A percentile compares a stretch with the other conserved stretches of the same genome.
These are phyloP conservation scores for Coelopa pilipes DNA, from an alignment of 2,888 invertebrate genomes.

Conservation along the genomic window DNA sequence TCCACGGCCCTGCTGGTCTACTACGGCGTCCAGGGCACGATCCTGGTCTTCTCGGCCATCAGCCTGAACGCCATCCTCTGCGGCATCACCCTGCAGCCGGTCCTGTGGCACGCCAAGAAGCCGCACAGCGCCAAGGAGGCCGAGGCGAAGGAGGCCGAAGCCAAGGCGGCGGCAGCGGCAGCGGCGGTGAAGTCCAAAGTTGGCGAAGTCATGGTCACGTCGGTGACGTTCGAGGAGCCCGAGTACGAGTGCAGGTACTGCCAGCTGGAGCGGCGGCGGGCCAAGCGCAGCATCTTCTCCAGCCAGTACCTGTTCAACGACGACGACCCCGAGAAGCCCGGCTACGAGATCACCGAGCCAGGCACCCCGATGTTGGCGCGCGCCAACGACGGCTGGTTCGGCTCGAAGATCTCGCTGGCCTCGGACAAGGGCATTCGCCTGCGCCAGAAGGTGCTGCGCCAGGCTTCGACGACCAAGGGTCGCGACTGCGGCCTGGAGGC, in stretches of 20 bases:
- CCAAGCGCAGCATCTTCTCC: slow-evolving; percentile 59
- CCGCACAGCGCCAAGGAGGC: slow-evolving; percentile 46
- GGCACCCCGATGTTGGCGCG: slow-evolving; percentile 75
- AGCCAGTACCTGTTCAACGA: slow-evolving; percentile 67
- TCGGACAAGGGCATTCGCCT: slow-evolving; percentile 44
- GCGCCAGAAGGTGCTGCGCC: slow-evolving; percentile 52
- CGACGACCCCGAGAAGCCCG: slow-evolving; percentile 73
- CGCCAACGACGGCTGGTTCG: slow-evolving; percentile 64
- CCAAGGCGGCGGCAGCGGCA: slow-evolving; percentile 8
- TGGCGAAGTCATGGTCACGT: slow-evolving; percentile 48
- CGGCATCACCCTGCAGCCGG: slow-evolving; percentile 77
- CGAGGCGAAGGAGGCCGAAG: slow-evolving; percentile 16
- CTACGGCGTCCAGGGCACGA: slow-evolving; percentile 76
- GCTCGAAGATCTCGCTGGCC: slow-evolving; percentile 60
- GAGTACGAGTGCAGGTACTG: slow-evolving; percentile 63
- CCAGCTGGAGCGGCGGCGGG: slow-evolving; percentile 52
- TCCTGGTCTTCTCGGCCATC: slow-evolving; percentile 75
- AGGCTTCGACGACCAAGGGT: slow-evolving; percentile 47
- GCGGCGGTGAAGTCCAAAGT: slow-evolving; percentile 38
- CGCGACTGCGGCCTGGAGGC: slow-evolving; percentile 19
- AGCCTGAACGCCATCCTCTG: slow-evolving; percentile 75
- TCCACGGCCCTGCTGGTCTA: slow-evolving; percentile 72
- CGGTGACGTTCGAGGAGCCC: slow-evolving; percentile 38
- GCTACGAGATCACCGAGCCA: slow-evolving; percentile 76
- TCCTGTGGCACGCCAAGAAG: slow-evolving; percentile 75